These are phyloP conservation scores for Chrysocyon brachyurus DNA, from an alignment of 2,797 vertebrate genomes.

Conservation along the genomic window DNA sequence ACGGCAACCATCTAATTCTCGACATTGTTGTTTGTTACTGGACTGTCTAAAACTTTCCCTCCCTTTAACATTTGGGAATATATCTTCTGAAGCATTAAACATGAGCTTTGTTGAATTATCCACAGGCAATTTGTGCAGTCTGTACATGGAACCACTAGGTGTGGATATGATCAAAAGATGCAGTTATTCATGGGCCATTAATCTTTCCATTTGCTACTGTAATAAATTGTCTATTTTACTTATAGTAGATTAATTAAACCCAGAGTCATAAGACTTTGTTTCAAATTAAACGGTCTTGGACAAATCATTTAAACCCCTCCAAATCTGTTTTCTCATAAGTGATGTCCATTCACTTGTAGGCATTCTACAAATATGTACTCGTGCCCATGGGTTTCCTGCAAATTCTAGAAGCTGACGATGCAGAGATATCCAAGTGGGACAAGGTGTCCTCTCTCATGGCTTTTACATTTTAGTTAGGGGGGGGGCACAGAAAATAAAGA, in stretches of 20 bases:
- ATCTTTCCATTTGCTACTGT: not conserved
- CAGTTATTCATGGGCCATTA: not conserved
- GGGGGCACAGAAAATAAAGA: not conserved
- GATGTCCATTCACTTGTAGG: not conserved
- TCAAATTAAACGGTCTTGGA: not conserved
- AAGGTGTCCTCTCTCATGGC: not conserved
- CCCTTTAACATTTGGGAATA: not conserved
- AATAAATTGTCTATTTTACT: not conserved
- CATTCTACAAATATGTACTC: not conserved
- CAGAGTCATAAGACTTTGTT: not conserved
- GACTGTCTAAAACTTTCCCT: not conserved
- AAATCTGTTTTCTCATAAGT: not conserved
- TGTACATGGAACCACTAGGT: not conserved
- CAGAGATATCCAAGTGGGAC: not conserved
- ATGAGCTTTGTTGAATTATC: not conserved
- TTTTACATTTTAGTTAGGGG: not conserved
- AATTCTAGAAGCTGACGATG: not conserved
- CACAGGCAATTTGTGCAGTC: not conserved
- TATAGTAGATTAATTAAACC: conserved; percentile 19
- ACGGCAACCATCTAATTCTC: not conserved
- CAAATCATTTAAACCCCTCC: not conserved
- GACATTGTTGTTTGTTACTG: not conserved
- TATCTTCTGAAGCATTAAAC: not conserved
- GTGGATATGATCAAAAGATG: not conserved
- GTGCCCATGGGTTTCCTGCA: not conserved